Conservation (phyloP, 1,140 invertebrate genomes). For the Phortica variegata region DNA sequence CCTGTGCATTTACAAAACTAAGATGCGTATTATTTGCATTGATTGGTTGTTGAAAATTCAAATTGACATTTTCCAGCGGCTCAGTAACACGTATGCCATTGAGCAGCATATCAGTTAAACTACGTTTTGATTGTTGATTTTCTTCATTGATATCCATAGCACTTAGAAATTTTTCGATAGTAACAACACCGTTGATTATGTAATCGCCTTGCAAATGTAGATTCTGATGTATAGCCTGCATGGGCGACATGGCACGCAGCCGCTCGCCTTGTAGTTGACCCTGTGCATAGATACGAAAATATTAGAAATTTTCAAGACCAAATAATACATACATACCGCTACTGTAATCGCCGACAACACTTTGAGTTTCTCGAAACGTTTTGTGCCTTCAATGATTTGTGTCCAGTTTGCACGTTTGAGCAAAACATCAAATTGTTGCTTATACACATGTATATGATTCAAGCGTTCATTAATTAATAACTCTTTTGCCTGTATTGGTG, state of each 20-base stretch:
- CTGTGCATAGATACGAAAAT: slow-evolving; percentile 9
- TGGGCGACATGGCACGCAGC: slow-evolving; percentile 54
- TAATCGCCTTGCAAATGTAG: slow-evolving; percentile 51
- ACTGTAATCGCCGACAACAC: slow-evolving; percentile 54
- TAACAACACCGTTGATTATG: slow-evolving; percentile 52
- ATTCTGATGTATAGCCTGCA: slow-evolving; percentile 43
- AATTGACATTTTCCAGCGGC: slow-evolving; percentile 35
- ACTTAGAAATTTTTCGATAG: slow-evolving; percentile 41
- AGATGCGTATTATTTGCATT: slow-evolving; percentile 36
- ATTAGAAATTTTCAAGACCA: neutral
- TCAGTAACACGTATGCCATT: slow-evolving; percentile 26
- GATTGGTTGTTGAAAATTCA: slow-evolving; percentile 53
- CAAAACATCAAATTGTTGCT: slow-evolving; percentile 56
- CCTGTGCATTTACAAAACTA: slow-evolving; percentile 36
- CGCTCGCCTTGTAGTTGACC: slow-evolving; percentile 45
- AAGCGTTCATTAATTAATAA: slow-evolving; percentile 49
- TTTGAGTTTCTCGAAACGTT: slow-evolving; percentile 53
- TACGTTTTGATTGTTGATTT: neutral
- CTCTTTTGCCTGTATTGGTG: slow-evolving; percentile 45
- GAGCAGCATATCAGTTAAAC: slow-evolving; percentile 20
- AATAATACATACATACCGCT: slow-evolving; percentile 24
- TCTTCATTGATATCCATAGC: slow-evolving; percentile 38
- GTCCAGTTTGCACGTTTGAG: slow-evolving; percentile 39
- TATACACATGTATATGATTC: slow-evolving; percentile 54
- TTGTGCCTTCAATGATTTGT: slow-evolving; percentile 54